Evolutionary conservation across 2,797 vertebrate species (phyloP), one percentile per base, ranked within the genome.

Genomic region (Sarcophilus harrisii): DNA sequence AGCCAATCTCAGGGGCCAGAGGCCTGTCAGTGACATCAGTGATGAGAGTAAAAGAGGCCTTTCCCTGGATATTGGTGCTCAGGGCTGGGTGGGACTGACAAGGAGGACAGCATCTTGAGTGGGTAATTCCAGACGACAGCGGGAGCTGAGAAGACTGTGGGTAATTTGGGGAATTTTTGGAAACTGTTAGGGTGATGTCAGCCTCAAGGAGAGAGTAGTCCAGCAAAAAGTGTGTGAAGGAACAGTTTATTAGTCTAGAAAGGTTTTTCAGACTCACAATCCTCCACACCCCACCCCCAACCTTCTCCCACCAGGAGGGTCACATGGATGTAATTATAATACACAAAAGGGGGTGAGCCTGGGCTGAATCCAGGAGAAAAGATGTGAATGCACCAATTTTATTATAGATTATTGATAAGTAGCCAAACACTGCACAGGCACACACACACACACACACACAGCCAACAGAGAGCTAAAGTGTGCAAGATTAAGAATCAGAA

Each of bases 121-220:
- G 52, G 94, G 87, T 92, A 92, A 96, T 95, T 97, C 73, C 93
- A 97, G 96, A 95, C 0, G 1, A 95, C 58, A 91, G 93, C 81
- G 60, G 92, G 58, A 93, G 49, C 92, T 96, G 91, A 95, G 90
- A 93, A 94, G 73, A 95, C 87, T 57, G 57, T 73, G 93, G 92
- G 94, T 94, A 94, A 95, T 91, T 94, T 90, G 62, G 95, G 58
- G 66, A 95, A 92, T 90, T 94, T 96, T 94, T 91, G 95, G 96
- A 95, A 95, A 96, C 95, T 95, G 52, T 96, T 59, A 96, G 58
- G 45, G 57, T 96, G 93, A 94, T 96, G 92, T 96, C 92, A 95
- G 91, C 81, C 90, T 95, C 58, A 27, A 91, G 16, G 58, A 96
- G 93, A 93, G 91, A 90, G n/a, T 58, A 55, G 91, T 29, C 52